Evolutionary conservation across 2,888 invertebrate genomes (phyloP).

Genomic region (Drosophila eohydei): DNA sequence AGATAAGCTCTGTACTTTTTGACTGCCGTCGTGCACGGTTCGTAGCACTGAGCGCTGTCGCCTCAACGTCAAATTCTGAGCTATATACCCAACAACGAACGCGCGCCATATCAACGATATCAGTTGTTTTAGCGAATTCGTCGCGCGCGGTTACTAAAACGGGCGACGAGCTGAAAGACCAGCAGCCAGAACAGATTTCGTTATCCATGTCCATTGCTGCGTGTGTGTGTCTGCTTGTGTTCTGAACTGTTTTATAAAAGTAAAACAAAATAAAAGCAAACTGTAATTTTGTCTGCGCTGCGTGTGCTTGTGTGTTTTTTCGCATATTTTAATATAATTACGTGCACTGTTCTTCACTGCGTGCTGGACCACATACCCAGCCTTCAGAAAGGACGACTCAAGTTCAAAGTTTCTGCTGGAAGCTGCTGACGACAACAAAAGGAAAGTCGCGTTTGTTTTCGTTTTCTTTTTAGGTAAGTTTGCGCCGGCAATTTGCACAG

Average conservation of each 20-base stretch:
- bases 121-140: slow-evolving; percentile 80
- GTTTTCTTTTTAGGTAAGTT: slow-evolving; percentile 55
- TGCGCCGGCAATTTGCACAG: slow-evolving; percentile 43
- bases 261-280: slow-evolving; percentile 33
- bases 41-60: slow-evolving; percentile 54
- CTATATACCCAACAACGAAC: slow-evolving; percentile 70
- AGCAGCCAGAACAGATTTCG: slow-evolving; percentile 36
- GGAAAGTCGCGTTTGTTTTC: slow-evolving; percentile 39
- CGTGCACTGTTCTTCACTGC: slow-evolving; percentile 55
- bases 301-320: slow-evolving; percentile 1
- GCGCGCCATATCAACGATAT: slow-evolving; percentile 79
- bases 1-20: slow-evolving; percentile 6
- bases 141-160: slow-evolving; percentile 69
- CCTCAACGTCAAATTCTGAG: slow-evolving; percentile 60
- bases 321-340: slow-evolving; percentile 63
- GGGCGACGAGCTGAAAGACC: slow-evolving; percentile 31
- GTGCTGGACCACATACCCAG: slow-evolving; percentile 20
- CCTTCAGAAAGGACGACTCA: slow-evolving; percentile 64
- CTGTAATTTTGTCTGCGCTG: slow-evolving; percentile 62
- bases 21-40: background rate
- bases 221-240: slow-evolving; percentile 33
- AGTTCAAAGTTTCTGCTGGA: slow-evolving; percentile 61
- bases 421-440: slow-evolving; percentile 44
- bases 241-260: slow-evolving; percentile 37
- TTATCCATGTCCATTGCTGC: slow-evolving; percentile 22